phyloP scores from a whole-genome alignment of 1,140 invertebrate genomes.

The Agrypnia vestita region DNA sequence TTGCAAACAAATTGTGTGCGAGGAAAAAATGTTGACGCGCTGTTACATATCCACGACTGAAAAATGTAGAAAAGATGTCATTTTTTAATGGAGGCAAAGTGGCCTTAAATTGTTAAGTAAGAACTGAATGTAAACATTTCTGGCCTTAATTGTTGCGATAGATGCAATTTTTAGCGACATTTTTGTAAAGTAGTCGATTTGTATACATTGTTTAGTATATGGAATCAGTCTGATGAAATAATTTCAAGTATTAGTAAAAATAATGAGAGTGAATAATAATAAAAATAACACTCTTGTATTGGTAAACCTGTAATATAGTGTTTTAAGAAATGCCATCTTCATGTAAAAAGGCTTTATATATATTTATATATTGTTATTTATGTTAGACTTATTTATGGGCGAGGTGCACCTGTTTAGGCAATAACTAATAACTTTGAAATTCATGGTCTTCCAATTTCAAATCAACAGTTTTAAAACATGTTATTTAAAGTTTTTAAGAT shows the following conservation, averaged over 20 bases:
- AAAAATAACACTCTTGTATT: background rate
- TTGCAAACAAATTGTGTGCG: background rate
- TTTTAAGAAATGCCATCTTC: conserved; percentile 23
- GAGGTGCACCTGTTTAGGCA: conserved; percentile 3
- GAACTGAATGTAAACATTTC: conserved; percentile 25
- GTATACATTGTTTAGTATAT: conserved; percentile 5
- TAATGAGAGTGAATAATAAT: conserved; percentile 2
- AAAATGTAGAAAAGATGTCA: conserved; percentile 15
- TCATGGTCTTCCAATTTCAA: conserved; percentile 35
- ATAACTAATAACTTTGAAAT: background rate
- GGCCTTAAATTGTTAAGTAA: conserved; percentile 27
- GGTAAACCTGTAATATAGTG: conserved; percentile 9
- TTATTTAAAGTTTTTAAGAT: conserved; percentile 3
- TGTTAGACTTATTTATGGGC: conserved; percentile 3
- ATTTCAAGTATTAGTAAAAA: conserved; percentile 28
- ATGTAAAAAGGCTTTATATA: conserved; percentile 31
- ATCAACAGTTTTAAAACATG: background rate
- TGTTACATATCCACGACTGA: conserved; percentile 23
- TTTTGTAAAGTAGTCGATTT: conserved; percentile 6
- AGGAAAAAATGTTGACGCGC: background rate
- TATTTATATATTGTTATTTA: conserved; percentile 28
- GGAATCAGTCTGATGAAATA: conserved; percentile 29
- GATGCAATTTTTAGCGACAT: background rate
- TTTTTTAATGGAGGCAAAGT: background rate
- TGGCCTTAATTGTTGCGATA: conserved; percentile 29